These are phyloP conservation scores for Platynereis dumerilii DNA, from an alignment of 2,888 invertebrate species.

Conservation along the genomic window DNA sequence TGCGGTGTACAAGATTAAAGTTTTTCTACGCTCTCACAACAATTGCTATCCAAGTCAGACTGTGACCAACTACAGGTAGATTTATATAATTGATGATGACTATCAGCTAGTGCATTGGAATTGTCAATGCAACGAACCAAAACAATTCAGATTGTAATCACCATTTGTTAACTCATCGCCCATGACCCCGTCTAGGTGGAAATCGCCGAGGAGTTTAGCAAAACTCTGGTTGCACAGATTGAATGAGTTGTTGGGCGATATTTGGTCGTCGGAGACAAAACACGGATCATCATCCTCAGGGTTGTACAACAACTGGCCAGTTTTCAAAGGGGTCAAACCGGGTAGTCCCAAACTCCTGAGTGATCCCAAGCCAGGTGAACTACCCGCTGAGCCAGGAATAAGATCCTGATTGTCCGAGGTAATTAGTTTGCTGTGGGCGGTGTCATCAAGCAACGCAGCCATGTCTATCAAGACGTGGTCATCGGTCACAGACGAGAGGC, in stretches of 20 bases:
- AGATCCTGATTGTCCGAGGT: neutral
- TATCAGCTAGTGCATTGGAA: too few species aligned
- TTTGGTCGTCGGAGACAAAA: neutral
- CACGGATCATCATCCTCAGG: neutral
- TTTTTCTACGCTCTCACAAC: too few species aligned
- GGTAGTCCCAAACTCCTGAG: constrained; percentile 22
- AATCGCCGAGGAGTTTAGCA: constrained; percentile 15
- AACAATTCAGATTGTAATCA: neutral
- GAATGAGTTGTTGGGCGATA: constrained; percentile 1
- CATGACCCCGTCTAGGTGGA: constrained; percentile 23
- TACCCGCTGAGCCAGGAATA: neutral
- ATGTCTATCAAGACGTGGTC: constrained; percentile 2
- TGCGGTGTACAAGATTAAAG: too few species aligned
- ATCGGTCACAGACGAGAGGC: constrained; percentile 6
- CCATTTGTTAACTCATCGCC: neutral
- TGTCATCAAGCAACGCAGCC: constrained; percentile 38
- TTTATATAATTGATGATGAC: too few species aligned
- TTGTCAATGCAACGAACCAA: neutral
- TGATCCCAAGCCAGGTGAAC: constrained; percentile 18
- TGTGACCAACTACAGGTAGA: too few species aligned
- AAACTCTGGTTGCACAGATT: constrained; percentile 23
- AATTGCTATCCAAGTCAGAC: too few species aligned
- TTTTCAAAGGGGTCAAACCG: constrained; percentile 22
- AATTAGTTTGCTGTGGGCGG: constrained; percentile 39
- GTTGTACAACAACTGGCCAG: neutral